Evolutionary conservation across 2,888 invertebrate species (phyloP), one percentile per base, ranked within the genome.

Genomic region (Prenolepis imparis): DNA sequence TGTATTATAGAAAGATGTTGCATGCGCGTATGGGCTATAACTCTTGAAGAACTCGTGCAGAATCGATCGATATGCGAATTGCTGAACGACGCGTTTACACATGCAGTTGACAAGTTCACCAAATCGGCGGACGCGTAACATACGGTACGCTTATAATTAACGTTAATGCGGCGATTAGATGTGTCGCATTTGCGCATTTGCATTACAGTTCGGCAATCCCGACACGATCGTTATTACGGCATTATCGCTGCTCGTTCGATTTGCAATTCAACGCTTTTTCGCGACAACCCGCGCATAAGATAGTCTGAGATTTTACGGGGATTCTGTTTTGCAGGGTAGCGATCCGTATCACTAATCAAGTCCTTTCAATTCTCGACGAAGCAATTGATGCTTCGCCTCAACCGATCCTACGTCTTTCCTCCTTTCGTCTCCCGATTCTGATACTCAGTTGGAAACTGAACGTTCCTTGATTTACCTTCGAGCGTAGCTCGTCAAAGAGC

Each of bases 301-400:
- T 68, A 87, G 80, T 82, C 74, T n/a, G 68, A 63, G 85, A 87
- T 87, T 89, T 89, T 82, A 84, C 83, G 72, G 48, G 84, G 83
- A 89, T 89, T 82, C 84, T 86, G 86, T 85, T 86, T 84, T 64
- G 77, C 82, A 73, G 86, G 82, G 83, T 64, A 85, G 83, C 82
- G 89, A 89, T 87, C 84, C 84, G 87, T 84, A 84, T 87, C 86
- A 77, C 70, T 84, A 85, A 89, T 86, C 88, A 87, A 84, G 85
- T 83, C 84, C 75, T 87, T 84, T 88, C 90, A 86, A 74, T 83
- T 48, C 84, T 64, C 70, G 66, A 63, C 74, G 81, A 83, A 83
- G 80, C 88, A 78, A 82, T 85, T 86, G 82, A 61, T 82, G 36
- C 59, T 28, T 57, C 44, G 39, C 3, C 81, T 73, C 70, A 61